Percentiles rank a stretch among this genome's conserved stretches.
Conservation (phyloP, 2,113 vertebrate genomes). For the Grammomys surdaster region DNA sequence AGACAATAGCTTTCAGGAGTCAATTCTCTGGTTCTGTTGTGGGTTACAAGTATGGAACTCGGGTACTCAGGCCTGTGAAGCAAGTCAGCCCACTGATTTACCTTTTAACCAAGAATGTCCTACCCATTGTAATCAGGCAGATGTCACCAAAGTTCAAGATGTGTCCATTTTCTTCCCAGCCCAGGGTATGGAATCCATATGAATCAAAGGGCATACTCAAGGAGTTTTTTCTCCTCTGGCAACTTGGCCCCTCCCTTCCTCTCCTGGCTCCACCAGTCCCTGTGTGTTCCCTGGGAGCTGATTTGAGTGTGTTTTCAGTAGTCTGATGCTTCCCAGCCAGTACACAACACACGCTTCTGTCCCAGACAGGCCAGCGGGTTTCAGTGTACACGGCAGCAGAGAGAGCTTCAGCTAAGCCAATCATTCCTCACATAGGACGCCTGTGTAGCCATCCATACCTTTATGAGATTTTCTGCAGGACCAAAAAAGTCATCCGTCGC, state of each 20-base stretch:
- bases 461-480: constrained; percentile 81
- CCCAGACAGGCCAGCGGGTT: neutral
- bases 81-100: neutral
- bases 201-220: neutral
- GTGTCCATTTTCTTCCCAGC: neutral
- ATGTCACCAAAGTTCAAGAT: neutral
- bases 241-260: rapidly evolving
- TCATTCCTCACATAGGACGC: neutral
- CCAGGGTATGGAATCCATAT: neutral
- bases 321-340: neutral
- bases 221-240: neutral
- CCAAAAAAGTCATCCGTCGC: constrained; percentile 79
- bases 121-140: neutral
- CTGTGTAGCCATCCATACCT: constrained; percentile 32
- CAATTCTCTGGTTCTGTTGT: neutral
- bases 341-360: neutral
- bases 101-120: neutral
- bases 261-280: neutral
- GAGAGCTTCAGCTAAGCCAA: neutral
- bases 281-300: neutral
- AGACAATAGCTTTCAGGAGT: neutral
- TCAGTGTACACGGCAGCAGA: neutral
- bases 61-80: neutral
- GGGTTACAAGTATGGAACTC: neutral
- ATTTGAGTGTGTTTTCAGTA: rapidly evolving